These are phyloP conservation scores for Myotis vivesi DNA, from an alignment of 2,797 vertebrate species.

Conservation along the genomic window DNA sequence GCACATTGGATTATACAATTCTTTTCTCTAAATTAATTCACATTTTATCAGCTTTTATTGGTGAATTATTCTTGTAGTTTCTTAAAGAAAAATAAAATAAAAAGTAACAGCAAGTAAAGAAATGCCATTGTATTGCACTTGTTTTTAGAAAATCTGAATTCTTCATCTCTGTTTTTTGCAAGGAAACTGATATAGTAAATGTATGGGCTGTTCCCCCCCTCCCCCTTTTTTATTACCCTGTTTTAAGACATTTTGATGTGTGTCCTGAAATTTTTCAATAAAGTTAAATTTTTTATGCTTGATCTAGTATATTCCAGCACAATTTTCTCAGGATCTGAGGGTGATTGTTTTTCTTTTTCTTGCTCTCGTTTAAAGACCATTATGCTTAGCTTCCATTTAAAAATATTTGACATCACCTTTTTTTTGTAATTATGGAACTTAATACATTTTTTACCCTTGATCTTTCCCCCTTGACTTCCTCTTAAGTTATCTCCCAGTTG, in stretches of 20 bases:
- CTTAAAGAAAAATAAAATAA: not conserved
- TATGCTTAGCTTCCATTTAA: constrained; percentile 7
- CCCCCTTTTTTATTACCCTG: not conserved
- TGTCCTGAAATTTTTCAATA: not conserved
- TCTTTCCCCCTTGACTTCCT: constrained; percentile 58
- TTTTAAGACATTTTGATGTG: constrained; percentile 43
- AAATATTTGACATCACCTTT: constrained; percentile 2
- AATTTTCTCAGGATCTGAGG: not conserved
- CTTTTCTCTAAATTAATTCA: constrained; percentile 33
- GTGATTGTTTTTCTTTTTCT: not conserved
- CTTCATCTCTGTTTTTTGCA: not conserved
- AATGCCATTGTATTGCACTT: not conserved
- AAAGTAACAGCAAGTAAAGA: not conserved
- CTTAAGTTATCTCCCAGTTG: constrained; percentile 57
- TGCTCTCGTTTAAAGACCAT: not conserved
- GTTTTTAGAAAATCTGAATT: constrained; percentile 24
- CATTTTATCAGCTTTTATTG: not conserved
- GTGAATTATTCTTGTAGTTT: not conserved
- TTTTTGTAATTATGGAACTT: not conserved
- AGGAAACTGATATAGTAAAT: not conserved
- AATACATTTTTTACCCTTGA: constrained; percentile 16
- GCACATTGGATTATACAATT: not conserved
- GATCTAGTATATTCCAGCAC: not conserved
- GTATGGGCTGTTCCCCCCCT: not conserved
- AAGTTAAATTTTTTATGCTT: not conserved